A percentile compares a stretch with the other conserved stretches of the same genome.
Evolutionary conservation across 2,888 invertebrate species (phyloP).

Genomic region (Acronicta leporina): DNA sequence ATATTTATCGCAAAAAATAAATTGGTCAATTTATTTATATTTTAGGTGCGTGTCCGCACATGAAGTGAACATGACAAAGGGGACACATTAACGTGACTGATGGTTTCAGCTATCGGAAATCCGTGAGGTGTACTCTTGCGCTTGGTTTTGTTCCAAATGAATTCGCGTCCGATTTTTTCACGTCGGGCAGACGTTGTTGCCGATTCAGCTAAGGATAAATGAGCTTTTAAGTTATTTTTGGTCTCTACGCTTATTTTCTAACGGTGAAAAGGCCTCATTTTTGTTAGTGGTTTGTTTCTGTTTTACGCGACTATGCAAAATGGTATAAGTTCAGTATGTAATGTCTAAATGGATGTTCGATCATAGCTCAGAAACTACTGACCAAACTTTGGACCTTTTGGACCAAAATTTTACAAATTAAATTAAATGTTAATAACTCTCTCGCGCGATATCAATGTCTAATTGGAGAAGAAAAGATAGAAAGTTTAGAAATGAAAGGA

Average conservation of each 20-base stretch:
- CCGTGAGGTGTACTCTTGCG: constrained; percentile 47
- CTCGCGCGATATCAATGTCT: no score
- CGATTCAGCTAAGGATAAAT: constrained; percentile 44
- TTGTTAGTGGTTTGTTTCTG: background rate
- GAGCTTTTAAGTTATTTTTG: background rate
- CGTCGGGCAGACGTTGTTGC: constrained; percentile 8
- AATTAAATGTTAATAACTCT: no score
- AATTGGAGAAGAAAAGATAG: no score
- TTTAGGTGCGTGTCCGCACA: constrained; percentile 53
- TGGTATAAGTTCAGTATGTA: no score
- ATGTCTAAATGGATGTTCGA: no score
- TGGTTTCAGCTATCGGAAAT: constrained; percentile 59
- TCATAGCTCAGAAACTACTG: no score
- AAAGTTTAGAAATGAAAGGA: no score
- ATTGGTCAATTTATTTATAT: constrained; percentile 60
- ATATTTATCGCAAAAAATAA: constrained; percentile 46
- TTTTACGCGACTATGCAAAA: no score
- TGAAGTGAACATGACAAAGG: constrained; percentile 51
- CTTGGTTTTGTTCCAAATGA: constrained; percentile 40
- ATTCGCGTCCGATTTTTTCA: constrained; percentile 34
- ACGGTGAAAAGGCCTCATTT: background rate
- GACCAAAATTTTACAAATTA: no score
- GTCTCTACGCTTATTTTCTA: background rate
- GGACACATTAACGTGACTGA: constrained; percentile 57
- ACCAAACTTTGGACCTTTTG: no score